Evolutionary conservation across 2,888 invertebrate species (phyloP), one percentile per base, ranked within the genome.

Genomic region (Xestia sexstrigata): DNA sequence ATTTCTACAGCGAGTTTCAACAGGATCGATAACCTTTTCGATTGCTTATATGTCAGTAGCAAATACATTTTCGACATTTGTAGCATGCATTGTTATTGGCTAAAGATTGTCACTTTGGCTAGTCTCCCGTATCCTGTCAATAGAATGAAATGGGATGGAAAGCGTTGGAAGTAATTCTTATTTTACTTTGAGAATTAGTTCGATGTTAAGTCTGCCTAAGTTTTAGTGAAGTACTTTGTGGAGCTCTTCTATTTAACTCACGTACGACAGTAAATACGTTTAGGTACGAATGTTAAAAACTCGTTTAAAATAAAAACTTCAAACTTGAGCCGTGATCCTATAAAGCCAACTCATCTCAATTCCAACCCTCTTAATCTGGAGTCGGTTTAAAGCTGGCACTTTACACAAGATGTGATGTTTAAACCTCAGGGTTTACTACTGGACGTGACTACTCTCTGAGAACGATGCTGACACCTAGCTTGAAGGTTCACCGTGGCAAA

Each of bases 371-470:
- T 81, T 71, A 82, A 81, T 82, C 71, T 60, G 30, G 55, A 52
- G 49, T 69, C 15, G 26, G 49, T 77, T 63, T 68, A 68, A 77
- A 68, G 39, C 58, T 30, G 39, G 68, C 68, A 71, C 67, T 78
- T 78, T 69, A 69, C 71, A 65, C 42, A 35, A 77, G 67, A 82
- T 82, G 78, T 58, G 68, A 49, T 55, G 68, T 65, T 47, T 69
- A 68, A 81, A 78, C 63, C 82, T 72, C 58, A 72, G 78, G n/a
- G 69, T 78, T 81, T 77, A 77, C 68, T 69, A 13, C 58, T 55
- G 82, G 58, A 81, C 81, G 81, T 81, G 81, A 82, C 78, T 60
- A 72, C 66, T 81, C n/a, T 30, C 55, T 26, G 45, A 13, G 26
- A 23, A 39, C 55, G 63, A 55, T 9, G 47, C 52, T 47, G 60